Conservation (phyloP, 2,888 invertebrate species). For the Leptinotarsa haldemani region DNA sequence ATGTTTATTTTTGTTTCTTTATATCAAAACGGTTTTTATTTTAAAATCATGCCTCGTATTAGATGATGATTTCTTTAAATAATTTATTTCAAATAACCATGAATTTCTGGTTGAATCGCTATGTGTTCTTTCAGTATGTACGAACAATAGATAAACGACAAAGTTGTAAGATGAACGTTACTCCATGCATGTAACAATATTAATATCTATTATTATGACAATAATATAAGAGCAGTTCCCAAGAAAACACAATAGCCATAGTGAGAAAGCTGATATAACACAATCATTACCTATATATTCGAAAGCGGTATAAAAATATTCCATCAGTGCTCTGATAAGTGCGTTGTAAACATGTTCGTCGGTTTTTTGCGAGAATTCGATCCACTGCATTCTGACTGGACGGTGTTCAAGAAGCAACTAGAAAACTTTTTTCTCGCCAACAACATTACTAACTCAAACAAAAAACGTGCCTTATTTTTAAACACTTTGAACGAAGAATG, state of each 20-base stretch:
- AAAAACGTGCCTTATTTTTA: slow-evolving; percentile 47
- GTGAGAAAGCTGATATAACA: background rate
- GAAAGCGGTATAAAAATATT: background rate
- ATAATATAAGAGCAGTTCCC: background rate
- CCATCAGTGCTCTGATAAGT: background rate
- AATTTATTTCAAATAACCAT: too few relatives aligned
- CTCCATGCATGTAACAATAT: background rate
- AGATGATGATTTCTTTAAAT: too few relatives aligned
- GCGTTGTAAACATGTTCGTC: slow-evolving; percentile 20
- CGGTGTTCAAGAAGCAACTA: slow-evolving; percentile 40
- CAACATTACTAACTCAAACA: slow-evolving; percentile 33
- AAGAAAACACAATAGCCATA: slow-evolving; percentile 2
- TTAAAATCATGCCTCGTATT: too few relatives aligned
- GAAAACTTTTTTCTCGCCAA: slow-evolving; percentile 47
- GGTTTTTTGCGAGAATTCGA: slow-evolving; percentile 37
- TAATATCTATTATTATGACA: background rate
- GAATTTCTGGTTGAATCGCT: too few relatives aligned
- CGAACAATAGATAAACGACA: slow-evolving; percentile 9
- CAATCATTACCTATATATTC: slow-evolving; percentile 3
- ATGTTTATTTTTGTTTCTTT: too few relatives aligned
- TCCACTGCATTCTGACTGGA: slow-evolving; percentile 39
- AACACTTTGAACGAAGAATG: slow-evolving; percentile 48
- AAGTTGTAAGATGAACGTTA: slow-evolving; percentile 13
- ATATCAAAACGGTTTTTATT: too few relatives aligned
- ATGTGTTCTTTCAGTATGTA: background rate